Conservation (phyloP, 23 tunicate species). For the Trididemnum miniatum region DNA sequence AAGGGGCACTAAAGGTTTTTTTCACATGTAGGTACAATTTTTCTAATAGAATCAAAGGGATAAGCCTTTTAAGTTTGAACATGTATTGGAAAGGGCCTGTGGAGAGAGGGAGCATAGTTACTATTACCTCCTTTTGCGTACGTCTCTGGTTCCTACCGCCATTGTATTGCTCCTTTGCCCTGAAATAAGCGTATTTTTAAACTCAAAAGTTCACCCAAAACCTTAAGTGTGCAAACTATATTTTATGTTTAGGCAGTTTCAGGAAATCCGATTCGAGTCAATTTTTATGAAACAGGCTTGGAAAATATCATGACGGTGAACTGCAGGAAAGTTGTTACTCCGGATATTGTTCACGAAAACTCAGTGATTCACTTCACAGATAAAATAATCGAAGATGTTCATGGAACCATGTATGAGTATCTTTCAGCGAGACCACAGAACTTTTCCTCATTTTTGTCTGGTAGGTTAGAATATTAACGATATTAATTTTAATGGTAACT, state of each 20-base stretch:
- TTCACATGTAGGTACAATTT: no score
- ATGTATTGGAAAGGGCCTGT: no score
- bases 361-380: conserved; percentile 50
- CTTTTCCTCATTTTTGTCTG: conserved; percentile 42
- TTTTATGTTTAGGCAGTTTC: conserved; percentile 62
- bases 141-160: neutral
- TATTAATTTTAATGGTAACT: no score
- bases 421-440: neutral
- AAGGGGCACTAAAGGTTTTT: no score
- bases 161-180: no score
- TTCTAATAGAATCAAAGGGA: no score
- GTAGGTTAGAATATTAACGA: conserved; percentile 12
- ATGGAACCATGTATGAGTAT: conserved; percentile 39
- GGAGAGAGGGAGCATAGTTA: no score
- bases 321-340: conserved; percentile 45
- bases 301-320: conserved; percentile 57
- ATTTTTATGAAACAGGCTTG: conserved; percentile 37
- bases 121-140: neutral
- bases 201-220: no score
- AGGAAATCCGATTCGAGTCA: conserved; percentile 57
- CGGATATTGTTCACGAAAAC: conserved; percentile 48
- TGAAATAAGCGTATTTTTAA: no score
- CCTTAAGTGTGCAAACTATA: no score
- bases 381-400: conserved; percentile 32
- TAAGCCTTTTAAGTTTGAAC: no score